These are phyloP conservation scores for Sebastes iracundus DNA, from an alignment of 2,797 vertebrate species.

Conservation along the genomic window DNA sequence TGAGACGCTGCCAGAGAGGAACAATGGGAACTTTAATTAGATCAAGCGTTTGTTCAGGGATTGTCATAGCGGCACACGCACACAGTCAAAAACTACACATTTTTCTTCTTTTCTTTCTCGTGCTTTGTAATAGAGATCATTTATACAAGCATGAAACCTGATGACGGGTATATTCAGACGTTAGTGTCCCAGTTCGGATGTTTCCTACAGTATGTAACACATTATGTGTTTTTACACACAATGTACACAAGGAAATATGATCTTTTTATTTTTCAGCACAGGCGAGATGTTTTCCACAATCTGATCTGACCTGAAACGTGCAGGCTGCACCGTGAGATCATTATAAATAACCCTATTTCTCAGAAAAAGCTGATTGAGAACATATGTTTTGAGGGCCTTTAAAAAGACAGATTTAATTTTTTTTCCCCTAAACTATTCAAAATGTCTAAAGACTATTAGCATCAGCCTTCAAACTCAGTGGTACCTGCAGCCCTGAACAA, in stretches of 20 bases:
- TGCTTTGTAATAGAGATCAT: slow-evolving; percentile 3
- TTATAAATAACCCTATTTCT: not conserved
- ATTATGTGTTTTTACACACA: slow-evolving; percentile 1
- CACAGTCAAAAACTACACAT: not conserved
- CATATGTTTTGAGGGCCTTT: too few relatives aligned
- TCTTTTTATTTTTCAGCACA: not conserved
- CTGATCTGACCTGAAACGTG: not conserved
- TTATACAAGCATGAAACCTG: slow-evolving; percentile 34
- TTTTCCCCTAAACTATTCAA: not conserved
- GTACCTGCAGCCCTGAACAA: not conserved
- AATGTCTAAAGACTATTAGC: not conserved
- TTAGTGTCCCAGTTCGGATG: not conserved
- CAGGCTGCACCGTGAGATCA: not conserved
- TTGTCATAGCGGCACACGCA: not conserved
- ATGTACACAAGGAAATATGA: slow-evolving; percentile 1
- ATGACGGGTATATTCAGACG: not conserved
- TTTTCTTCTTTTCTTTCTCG: not conserved
- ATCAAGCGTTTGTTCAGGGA: slow-evolving; percentile 46
- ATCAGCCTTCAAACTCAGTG: not conserved
- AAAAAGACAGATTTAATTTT: too few relatives aligned
- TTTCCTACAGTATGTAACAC: not conserved
- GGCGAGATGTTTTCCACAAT: slow-evolving; percentile 3
- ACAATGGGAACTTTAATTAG: slow-evolving; percentile 72
- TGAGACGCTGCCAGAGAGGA: slow-evolving; percentile 41
- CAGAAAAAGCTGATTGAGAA: not conserved